Evolutionary conservation across 2,797 vertebrate genomes (phyloP).

Genomic region (Ceyx erithaca): DNA sequence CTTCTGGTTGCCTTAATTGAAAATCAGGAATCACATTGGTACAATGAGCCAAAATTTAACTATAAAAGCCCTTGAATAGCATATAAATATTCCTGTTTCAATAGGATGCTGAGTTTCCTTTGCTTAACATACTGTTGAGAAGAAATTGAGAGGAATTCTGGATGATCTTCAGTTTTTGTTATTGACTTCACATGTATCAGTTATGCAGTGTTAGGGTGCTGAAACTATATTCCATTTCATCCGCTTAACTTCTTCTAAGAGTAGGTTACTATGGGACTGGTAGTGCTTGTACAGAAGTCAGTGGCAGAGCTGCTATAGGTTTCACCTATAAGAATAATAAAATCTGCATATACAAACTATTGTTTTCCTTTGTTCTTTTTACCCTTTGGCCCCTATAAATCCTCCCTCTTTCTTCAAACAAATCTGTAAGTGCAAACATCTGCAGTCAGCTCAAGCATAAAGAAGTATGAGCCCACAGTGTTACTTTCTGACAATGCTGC

Average conservation of each 20-base stretch:
- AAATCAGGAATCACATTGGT: background rate
- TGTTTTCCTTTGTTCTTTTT: background rate
- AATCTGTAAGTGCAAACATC: background rate
- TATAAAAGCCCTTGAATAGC: background rate
- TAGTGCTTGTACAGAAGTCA: no score
- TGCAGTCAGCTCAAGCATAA: background rate
- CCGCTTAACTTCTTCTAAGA: background rate
- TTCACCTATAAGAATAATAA: background rate
- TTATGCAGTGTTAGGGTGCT: background rate
- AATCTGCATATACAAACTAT: background rate
- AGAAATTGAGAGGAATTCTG: background rate
- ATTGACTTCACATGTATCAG: background rate
- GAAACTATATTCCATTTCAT: background rate
- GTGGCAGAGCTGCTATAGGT: background rate
- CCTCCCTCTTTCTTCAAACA: background rate
- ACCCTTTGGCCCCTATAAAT: background rate
- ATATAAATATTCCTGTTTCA: background rate
- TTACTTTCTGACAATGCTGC: background rate
- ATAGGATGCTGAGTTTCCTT: background rate
- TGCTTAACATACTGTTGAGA: fast-evolving
- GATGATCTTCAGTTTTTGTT: background rate
- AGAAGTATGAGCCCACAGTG: background rate
- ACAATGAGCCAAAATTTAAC: background rate
- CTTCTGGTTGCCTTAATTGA: background rate
- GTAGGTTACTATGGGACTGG: background rate